These are phyloP conservation scores for Hoplostethus mediterraneus DNA, from an alignment of 2,797 vertebrate species.

Conservation along the genomic window DNA sequence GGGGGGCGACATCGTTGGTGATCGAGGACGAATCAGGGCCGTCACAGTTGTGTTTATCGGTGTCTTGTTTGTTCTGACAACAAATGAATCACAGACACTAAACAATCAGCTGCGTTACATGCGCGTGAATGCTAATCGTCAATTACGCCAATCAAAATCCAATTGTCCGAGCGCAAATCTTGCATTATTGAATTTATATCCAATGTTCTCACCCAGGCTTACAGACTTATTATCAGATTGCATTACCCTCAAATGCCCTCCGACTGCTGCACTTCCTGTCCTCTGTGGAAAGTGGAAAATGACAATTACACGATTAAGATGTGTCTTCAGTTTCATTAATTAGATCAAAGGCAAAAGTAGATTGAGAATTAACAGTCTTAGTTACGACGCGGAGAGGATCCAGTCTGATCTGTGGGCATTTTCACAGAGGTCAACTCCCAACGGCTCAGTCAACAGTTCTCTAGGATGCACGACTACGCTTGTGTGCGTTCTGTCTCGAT, in stretches of 20 bases:
- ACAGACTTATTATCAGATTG: slow-evolving; percentile 67
- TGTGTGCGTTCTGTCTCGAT: slow-evolving; percentile 29
- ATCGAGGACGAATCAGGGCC: slow-evolving; percentile 49
- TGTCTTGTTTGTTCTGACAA: slow-evolving; percentile 58
- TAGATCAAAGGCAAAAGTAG: slow-evolving; percentile 47
- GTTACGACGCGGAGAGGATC: slow-evolving; percentile 32
- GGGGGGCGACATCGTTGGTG: slow-evolving; percentile 21
- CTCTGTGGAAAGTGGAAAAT: slow-evolving; percentile 54
- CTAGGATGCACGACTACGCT: slow-evolving; percentile 48
- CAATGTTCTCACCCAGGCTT: slow-evolving; percentile 69
- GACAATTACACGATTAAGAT: slow-evolving; percentile 63
- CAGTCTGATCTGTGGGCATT: slow-evolving; percentile 34
- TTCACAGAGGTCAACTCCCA: slow-evolving; percentile 41
- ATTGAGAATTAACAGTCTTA: slow-evolving; percentile 42
- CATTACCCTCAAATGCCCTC: slow-evolving; percentile 38
- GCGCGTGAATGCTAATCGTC: slow-evolving; percentile 74
- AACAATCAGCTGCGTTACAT: slow-evolving; percentile 65
- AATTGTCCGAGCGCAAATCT: slow-evolving; percentile 72
- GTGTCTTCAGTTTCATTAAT: slow-evolving; percentile 48
- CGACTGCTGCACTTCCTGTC: slow-evolving; percentile 37
- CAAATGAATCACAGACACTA: slow-evolving; percentile 57
- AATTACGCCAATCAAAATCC: slow-evolving; percentile 81
- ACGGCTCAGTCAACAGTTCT: slow-evolving; percentile 49
- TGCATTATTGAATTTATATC: slow-evolving; percentile 72
- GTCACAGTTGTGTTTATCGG: slow-evolving; percentile 38